Percentiles rank a stretch among this genome's conserved stretches.
Evolutionary conservation across 2,797 vertebrate species (phyloP).

Genomic region (Pteropus rufus): DNA sequence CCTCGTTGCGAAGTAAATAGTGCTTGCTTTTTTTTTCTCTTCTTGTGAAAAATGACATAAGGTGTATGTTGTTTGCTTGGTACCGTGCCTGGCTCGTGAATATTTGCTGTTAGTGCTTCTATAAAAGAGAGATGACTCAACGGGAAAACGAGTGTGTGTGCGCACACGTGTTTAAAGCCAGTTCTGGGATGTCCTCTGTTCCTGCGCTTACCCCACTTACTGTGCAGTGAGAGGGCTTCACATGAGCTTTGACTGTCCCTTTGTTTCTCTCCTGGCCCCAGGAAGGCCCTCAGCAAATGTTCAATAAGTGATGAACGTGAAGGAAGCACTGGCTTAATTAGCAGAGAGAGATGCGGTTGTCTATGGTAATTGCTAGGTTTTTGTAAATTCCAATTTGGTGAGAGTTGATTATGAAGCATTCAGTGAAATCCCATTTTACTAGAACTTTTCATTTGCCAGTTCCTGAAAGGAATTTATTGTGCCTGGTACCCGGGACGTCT

Average conservation of each 20-base stretch:
- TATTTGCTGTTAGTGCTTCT: not conserved
- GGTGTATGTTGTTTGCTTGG: not conserved
- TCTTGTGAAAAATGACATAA: not conserved
- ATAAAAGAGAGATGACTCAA: not conserved
- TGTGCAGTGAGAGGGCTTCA: not conserved
- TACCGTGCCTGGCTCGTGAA: not conserved
- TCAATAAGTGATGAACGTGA: not conserved
- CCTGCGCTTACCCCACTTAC: not conserved
- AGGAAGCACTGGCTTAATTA: not conserved
- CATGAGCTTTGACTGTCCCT: not conserved
- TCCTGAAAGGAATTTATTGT: not conserved
- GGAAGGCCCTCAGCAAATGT: not conserved
- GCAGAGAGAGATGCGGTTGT: not conserved
- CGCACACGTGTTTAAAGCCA: not conserved
- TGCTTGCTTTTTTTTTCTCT: not conserved
- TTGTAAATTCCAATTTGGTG: not conserved
- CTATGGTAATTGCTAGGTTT: not conserved
- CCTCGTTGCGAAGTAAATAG: not conserved
- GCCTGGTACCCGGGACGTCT: not conserved
- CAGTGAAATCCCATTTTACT: not conserved
- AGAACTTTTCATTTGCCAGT: not conserved
- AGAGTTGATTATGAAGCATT: not conserved
- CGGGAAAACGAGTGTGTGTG: not conserved
- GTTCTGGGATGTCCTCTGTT: not conserved
- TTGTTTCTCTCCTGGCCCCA: not conserved